These are phyloP conservation scores for Meteorus colon DNA, from an alignment of 2,888 invertebrate species.

Conservation along the genomic window DNA sequence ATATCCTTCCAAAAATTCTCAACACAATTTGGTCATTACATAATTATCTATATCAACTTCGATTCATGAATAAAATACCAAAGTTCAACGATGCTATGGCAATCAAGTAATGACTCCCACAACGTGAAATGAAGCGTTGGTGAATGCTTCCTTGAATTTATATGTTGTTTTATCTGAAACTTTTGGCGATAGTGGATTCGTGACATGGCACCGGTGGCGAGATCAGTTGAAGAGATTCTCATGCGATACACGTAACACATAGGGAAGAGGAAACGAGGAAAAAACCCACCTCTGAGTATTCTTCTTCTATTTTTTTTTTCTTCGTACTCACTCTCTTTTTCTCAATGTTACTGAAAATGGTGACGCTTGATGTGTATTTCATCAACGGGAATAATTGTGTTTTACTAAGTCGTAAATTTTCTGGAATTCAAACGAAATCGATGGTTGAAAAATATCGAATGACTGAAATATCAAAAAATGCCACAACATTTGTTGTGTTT, in stretches of 20 bases:
- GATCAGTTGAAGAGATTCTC: conserved; percentile 1
- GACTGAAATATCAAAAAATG: too few species aligned
- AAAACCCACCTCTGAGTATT: background rate
- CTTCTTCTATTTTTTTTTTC: background rate
- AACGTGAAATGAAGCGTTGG: conserved; percentile 49
- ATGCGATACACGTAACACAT: conserved; percentile 35
- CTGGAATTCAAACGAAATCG: background rate
- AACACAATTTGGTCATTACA: too few species aligned
- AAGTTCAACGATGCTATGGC: conserved; percentile 6
- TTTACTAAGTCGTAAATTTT: background rate
- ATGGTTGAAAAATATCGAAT: background rate
- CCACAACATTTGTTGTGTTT: too few species aligned
- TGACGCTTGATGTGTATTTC: background rate
- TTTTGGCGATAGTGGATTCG: conserved; percentile 29
- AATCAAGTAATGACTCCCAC: conserved; percentile 38
- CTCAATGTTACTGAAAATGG: background rate
- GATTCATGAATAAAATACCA: background rate
- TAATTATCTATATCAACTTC: too few species aligned
- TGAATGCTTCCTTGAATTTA: conserved; percentile 46
- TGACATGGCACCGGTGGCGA: conserved; percentile 34
- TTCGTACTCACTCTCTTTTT: background rate
- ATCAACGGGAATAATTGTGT: background rate
- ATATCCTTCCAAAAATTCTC: too few species aligned
- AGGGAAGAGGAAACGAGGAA: background rate
- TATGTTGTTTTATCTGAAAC: conserved; percentile 43